These are phyloP conservation scores for Loriculus beryllinus DNA, from an alignment of 2,797 vertebrate genomes.

Conservation along the genomic window DNA sequence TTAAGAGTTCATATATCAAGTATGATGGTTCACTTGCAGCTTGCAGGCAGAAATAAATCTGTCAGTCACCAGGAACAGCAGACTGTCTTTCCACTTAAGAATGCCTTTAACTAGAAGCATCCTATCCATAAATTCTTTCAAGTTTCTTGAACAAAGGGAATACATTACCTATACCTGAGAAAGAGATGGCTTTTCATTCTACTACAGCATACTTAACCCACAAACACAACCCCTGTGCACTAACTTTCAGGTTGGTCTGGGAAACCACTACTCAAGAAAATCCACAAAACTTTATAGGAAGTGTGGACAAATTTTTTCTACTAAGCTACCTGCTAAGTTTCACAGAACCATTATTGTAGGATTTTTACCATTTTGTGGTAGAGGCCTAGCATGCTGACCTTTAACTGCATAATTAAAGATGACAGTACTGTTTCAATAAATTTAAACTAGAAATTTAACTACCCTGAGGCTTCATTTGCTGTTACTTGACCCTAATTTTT, in stretches of 20 bases:
- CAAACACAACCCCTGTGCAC: not conserved
- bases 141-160: not conserved
- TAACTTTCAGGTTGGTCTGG: not conserved
- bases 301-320: not conserved
- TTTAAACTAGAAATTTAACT: not conserved
- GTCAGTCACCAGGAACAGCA: not conserved
- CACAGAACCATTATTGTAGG: not conserved
- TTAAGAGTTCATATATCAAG: conserved; percentile 5
- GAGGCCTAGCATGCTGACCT: not conserved
- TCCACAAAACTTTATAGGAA: not conserved
- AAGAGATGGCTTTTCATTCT: not conserved
- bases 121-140: not conserved
- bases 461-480: not conserved
- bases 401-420: not conserved
- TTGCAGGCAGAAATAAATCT: not conserved
- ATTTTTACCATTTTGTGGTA: not conserved
- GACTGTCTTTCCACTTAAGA: not conserved
- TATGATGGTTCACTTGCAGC: not conserved
- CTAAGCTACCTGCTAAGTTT: not conserved
- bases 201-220: not conserved
- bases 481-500: not conserved
- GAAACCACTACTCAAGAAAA: not conserved
- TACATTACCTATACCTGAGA: not conserved
- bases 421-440: not conserved
- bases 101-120: not conserved